Conservation (phyloP, 2,113 vertebrate genomes). For the Corynorhinus townsendii region DNA sequence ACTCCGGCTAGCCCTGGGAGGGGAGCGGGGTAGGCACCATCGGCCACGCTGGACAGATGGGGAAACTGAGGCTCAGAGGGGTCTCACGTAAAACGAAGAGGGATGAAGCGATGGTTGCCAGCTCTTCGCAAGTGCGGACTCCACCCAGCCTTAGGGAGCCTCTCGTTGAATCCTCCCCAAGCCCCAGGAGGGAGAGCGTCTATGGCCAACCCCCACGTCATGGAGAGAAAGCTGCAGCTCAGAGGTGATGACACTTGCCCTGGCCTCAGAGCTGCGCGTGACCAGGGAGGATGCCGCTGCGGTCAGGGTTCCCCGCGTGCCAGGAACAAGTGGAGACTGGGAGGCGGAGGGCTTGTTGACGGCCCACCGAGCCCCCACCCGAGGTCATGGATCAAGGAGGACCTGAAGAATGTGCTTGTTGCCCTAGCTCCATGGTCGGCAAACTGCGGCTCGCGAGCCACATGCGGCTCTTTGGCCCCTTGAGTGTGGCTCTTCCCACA, state of each 20-base stretch:
- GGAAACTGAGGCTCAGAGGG: neutral
- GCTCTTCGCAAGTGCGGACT: accelerated
- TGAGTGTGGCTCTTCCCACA: too few species aligned
- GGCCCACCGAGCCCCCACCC: accelerated
- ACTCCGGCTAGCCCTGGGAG: neutral
- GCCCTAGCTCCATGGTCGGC: too few species aligned
- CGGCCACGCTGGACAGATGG: neutral
- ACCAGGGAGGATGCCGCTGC: neutral
- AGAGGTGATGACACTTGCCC: too few species aligned
- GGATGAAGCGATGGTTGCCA: accelerated
- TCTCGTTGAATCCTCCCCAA: neutral
- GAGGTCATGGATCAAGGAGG: accelerated
- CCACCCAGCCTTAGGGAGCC: accelerated
- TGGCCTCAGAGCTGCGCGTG: neutral
- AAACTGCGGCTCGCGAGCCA: too few species aligned
- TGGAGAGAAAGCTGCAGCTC: neutral
- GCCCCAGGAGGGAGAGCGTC: neutral
- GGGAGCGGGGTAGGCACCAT: neutral
- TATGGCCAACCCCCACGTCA: too few species aligned
- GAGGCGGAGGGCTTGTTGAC: neutral
- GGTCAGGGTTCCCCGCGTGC: accelerated
- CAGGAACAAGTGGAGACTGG: accelerated
- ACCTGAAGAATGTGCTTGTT: too few species aligned
- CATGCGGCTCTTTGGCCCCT: too few species aligned
- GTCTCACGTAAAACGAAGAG: neutral